These are phyloP conservation scores for Rutpela maculata DNA, from an alignment of 2,888 invertebrate species.

Conservation along the genomic window DNA sequence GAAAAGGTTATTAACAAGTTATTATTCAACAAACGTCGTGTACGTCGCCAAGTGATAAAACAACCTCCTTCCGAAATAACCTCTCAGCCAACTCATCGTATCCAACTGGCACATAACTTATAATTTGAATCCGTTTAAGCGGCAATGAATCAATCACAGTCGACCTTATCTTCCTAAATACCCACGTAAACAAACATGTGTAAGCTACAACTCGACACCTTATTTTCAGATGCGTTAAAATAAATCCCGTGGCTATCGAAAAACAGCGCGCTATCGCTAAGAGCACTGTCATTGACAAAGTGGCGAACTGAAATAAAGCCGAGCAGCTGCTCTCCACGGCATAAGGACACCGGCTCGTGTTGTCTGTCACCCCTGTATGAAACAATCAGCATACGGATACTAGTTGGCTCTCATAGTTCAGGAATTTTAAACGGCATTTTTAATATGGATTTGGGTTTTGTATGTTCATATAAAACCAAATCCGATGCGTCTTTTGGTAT, in stretches of 20 bases:
- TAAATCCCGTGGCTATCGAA: conserved; percentile 58
- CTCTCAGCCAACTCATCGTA: conserved; percentile 38
- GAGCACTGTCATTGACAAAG: conserved; percentile 70
- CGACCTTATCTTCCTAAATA: conserved; percentile 69
- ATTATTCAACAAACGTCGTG: conserved; percentile 36
- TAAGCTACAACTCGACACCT: conserved; percentile 72
- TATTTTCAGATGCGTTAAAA: conserved; percentile 66
- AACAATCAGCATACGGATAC: conserved; percentile 35
- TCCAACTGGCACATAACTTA: conserved; percentile 58
- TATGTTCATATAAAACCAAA: too few species aligned
- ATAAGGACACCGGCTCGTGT: conserved; percentile 61
- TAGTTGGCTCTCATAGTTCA: conserved; percentile 8
- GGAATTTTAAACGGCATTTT: conserved; percentile 12
- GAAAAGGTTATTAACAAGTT: conserved; percentile 42
- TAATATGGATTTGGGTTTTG: not conserved
- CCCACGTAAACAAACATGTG: conserved; percentile 71
- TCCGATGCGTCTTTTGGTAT: too few species aligned
- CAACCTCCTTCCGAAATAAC: conserved; percentile 42
- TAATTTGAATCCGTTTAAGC: conserved; percentile 63
- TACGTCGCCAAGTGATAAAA: conserved; percentile 39
- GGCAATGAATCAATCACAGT: conserved; percentile 69
- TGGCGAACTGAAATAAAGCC: conserved; percentile 70
- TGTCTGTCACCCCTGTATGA: conserved; percentile 64
- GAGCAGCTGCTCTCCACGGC: conserved; percentile 65
- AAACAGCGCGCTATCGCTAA: conserved; percentile 67